Percentiles rank a stretch among this genome's conserved stretches.
Evolutionary conservation across 2,888 invertebrate species (phyloP).

Genomic region (Ferdinandea cuprea): DNA sequence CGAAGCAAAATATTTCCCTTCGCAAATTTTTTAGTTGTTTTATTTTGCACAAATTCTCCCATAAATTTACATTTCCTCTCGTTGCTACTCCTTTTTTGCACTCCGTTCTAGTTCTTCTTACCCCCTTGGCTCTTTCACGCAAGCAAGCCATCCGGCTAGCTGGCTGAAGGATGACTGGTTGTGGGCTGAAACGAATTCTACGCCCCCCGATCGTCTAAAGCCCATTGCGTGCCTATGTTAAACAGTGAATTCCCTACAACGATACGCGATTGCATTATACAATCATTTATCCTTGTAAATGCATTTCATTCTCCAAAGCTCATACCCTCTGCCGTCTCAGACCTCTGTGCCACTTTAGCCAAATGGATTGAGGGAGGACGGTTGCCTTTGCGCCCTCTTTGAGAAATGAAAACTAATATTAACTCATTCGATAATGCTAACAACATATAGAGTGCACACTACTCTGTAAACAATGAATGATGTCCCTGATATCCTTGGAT

Average conservation of each 20-base stretch:
- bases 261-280: conserved; percentile 49
- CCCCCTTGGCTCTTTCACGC: no score
- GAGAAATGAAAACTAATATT: conserved; percentile 73
- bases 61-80: conserved; percentile 65
- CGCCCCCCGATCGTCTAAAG: conserved; percentile 45
- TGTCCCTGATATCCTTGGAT: conserved; percentile 65
- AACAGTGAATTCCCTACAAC: conserved; percentile 36
- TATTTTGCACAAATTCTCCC: conserved; percentile 47
- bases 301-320: conserved; percentile 27
- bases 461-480: conserved; percentile 72
- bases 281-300: conserved; percentile 64
- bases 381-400: conserved; percentile 34
- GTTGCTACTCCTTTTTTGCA: conserved; percentile 51
- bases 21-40: conserved; percentile 44
- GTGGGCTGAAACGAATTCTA: conserved; percentile 35
- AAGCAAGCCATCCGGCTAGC: no score
- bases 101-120: conserved; percentile 20
- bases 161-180: no score
- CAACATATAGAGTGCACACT: conserved; percentile 64
- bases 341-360: not conserved
- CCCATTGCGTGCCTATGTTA: conserved; percentile 72
- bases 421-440: conserved; percentile 72
- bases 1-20: conserved; percentile 65
- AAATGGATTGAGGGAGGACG: no score
- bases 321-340: not conserved